A percentile compares a stretch with the other conserved stretches of the same genome.
These are phyloP conservation scores for Plagiodera versicolora DNA, from an alignment of 2,888 invertebrate genomes.

Conservation along the genomic window DNA sequence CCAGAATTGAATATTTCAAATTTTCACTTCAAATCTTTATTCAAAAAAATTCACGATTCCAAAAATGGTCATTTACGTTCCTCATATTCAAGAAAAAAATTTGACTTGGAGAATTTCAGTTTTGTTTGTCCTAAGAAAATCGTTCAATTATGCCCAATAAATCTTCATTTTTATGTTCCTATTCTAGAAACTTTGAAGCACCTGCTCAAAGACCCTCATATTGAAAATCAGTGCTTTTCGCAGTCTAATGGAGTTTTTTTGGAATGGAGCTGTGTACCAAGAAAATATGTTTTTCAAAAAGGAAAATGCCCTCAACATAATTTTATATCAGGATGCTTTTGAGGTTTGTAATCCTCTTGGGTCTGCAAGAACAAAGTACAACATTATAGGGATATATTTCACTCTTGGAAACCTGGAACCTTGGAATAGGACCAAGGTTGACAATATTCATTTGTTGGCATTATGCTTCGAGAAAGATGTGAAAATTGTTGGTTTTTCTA, in stretches of 20 bases:
- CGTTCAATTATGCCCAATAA: neutral
- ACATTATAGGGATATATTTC: slow-evolving; percentile 42
- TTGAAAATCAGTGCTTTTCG: neutral
- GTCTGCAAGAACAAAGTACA: slow-evolving; percentile 39
- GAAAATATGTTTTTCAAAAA: neutral
- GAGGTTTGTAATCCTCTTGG: slow-evolving; percentile 44
- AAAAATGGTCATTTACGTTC: neutral
- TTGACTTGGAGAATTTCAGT: neutral
- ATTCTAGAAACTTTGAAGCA: neutral
- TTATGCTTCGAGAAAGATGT: slow-evolving; percentile 37
- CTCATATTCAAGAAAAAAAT: slow-evolving; percentile 1
- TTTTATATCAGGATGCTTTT: slow-evolving; percentile 43
- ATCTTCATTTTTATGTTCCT: neutral
- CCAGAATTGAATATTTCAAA: no score
- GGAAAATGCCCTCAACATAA: neutral
- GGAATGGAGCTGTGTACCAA: neutral
- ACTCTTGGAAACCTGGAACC: slow-evolving; percentile 37
- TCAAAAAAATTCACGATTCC: neutral
- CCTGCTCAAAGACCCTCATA: neutral
- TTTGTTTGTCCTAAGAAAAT: slow-evolving; percentile 3
- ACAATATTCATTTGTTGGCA: slow-evolving; percentile 40
- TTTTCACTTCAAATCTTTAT: no score
- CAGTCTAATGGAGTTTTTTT: no score
- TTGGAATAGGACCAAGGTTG: slow-evolving; percentile 33
- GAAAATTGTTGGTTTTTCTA: slow-evolving; percentile 35